Conservation (phyloP, 2,797 vertebrate genomes). For the Scolopax rusticola region DNA sequence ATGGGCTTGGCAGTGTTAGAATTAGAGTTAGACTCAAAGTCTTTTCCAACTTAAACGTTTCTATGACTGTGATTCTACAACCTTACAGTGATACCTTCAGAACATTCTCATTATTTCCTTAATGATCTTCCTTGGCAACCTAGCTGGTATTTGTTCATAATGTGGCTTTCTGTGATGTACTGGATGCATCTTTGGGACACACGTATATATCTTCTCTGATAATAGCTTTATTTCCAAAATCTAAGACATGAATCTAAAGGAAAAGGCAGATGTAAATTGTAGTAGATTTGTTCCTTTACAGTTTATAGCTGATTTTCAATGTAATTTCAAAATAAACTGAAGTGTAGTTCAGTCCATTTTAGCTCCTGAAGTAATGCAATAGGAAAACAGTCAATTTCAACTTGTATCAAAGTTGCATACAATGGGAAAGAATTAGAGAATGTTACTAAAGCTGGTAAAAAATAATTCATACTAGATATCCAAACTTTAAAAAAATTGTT, state of each 20-base stretch:
- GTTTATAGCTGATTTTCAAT: neutral
- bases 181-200: neutral
- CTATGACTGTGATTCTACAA: neutral
- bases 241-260: neutral
- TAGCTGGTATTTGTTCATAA: neutral
- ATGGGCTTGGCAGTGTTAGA: too few relatives aligned
- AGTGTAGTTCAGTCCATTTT: neutral
- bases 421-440: neutral
- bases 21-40: neutral
- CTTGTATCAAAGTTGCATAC: neutral
- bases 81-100: neutral
- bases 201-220: neutral
- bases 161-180: neutral
- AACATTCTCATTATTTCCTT: neutral
- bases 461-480: neutral
- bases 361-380: neutral
- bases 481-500: neutral
- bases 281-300: neutral
- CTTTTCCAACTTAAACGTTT: neutral
- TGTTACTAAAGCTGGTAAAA: neutral
- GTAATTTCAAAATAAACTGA: neutral
- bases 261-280: neutral
- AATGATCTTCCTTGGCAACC: neutral
- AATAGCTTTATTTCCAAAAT: neutral
- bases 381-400: neutral